Evolutionary conservation across 2,888 invertebrate genomes (phyloP), one percentile per base, ranked within the genome.

Genomic region (Branchipolynoe longqiensis): DNA sequence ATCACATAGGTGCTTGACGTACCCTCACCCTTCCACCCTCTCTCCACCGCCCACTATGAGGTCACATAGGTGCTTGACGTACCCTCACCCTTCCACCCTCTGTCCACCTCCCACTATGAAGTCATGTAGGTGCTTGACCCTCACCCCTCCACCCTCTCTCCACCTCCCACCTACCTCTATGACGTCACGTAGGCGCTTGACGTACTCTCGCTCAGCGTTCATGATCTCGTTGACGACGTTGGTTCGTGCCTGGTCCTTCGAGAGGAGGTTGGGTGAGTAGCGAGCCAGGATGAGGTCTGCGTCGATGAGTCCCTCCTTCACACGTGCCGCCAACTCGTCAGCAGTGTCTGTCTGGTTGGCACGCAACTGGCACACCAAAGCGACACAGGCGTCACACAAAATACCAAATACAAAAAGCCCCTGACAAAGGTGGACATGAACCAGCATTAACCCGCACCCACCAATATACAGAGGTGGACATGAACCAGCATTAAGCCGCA

Each of bases 131-230:
- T n/a, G n/a, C n/a, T n/a, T n/a, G n/a, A n/a, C n/a, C n/a, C n/a
- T n/a, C n/a, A n/a, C n/a, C n/a, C n/a, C n/a, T n/a, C n/a, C n/a
- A n/a, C n/a, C n/a, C n/a, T n/a, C n/a, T n/a, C n/a, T n/a, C n/a
- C n/a, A n/a, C n/a, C n/a, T 3, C 0, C 22, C 28, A 82, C 89
- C 88, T 87, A 94, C 94, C 91, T 95, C 95, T 6, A 95, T 94
- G 28, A 95, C 95, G 92, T 95, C 95, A 88, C 94, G 94, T 83
- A 97, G 94, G 89, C 97, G 95, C 92, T 96, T 96, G 18, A 97
- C 97, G 94, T 97, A 97, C 93, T 97, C 97, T 58, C 96, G 94
- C 94, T 97, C 97, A 0, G 97, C 97, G 91, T 96, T 95, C 89
- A 97, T 95, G 89, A 97, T 95, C 93, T 97, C 97, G 78, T 96